Conservation (phyloP, 2,888 invertebrate species). For the Conops quadrifasciatus region DNA sequence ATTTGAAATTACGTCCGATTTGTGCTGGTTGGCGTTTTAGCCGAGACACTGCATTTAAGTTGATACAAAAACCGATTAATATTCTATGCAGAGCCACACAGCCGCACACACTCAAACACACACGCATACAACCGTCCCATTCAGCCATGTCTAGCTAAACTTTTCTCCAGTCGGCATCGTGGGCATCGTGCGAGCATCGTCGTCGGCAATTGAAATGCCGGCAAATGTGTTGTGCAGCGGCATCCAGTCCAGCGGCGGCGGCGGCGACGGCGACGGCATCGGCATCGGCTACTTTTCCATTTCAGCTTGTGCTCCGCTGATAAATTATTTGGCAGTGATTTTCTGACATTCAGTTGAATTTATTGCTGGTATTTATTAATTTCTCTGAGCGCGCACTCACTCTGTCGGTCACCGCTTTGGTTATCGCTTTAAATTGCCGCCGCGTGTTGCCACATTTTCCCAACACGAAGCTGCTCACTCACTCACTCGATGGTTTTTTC, state of each 20-base stretch:
- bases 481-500: too few relatives aligned
- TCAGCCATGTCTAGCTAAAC: neutral
- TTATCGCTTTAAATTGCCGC: constrained; percentile 23
- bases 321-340: constrained; percentile 57
- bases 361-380: constrained; percentile 58
- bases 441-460: neutral
- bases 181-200: neutral
- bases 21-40: constrained; percentile 58
- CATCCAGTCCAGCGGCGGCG: neutral
- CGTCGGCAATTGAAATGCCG: neutral
- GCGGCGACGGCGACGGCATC: neutral
- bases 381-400: constrained; percentile 37
- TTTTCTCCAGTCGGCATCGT: constrained; percentile 1
- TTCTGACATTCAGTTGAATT: constrained; percentile 59
- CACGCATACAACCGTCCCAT: neutral
- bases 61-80: constrained; percentile 55
- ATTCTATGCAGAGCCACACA: constrained; percentile 47
- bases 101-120: constrained; percentile 32
- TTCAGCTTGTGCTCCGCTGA: constrained; percentile 43
- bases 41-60: constrained; percentile 50
- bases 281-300: constrained; percentile 12
- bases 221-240: too few relatives aligned
- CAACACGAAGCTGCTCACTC: too few relatives aligned
- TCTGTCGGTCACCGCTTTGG: neutral
- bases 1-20: constrained; percentile 62